Percentiles rank a stretch among this genome's conserved stretches.
Evolutionary conservation across 2,888 invertebrate species (phyloP).

Genomic region (Hypena proboscidalis): DNA sequence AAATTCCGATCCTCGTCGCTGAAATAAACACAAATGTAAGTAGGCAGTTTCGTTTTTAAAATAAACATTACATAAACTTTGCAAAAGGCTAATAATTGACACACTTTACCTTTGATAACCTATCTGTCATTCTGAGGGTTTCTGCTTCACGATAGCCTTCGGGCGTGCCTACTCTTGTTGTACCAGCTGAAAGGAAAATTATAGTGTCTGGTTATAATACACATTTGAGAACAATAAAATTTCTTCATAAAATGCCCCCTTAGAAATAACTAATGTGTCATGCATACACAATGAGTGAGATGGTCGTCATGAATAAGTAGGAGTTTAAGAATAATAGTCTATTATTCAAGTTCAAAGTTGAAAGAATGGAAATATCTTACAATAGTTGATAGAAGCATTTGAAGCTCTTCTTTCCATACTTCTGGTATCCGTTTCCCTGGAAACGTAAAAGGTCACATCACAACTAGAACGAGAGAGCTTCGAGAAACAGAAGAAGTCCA

Average conservation of each 20-base stretch:
- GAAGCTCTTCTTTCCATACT: slow-evolving; percentile 78
- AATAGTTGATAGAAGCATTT: slow-evolving; percentile 76
- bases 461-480: neutral
- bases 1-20: slow-evolving; percentile 81
- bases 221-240: too few relatives aligned
- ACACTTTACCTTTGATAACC: slow-evolving; percentile 65
- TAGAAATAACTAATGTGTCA: too few relatives aligned
- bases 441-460: too few relatives aligned
- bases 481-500: neutral
- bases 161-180: slow-evolving; percentile 69
- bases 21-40: slow-evolving; percentile 20
- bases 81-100: neutral
- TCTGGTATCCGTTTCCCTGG: slow-evolving; percentile 74
- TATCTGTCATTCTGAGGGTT: slow-evolving; percentile 74
- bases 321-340: too few relatives aligned
- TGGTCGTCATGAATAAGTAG: too few relatives aligned
- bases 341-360: neutral
- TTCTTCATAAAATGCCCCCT: too few relatives aligned
- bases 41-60: too few relatives aligned
- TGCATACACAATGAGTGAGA: too few relatives aligned
- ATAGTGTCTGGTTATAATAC: too few relatives aligned
- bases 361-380: slow-evolving; percentile 51
- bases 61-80: too few relatives aligned
- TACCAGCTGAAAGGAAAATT: slow-evolving; percentile 54
- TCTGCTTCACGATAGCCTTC: slow-evolving; percentile 80